phyloP scores from a whole-genome alignment of 2,113 vertebrate species.

The Corvus cornix region DNA sequence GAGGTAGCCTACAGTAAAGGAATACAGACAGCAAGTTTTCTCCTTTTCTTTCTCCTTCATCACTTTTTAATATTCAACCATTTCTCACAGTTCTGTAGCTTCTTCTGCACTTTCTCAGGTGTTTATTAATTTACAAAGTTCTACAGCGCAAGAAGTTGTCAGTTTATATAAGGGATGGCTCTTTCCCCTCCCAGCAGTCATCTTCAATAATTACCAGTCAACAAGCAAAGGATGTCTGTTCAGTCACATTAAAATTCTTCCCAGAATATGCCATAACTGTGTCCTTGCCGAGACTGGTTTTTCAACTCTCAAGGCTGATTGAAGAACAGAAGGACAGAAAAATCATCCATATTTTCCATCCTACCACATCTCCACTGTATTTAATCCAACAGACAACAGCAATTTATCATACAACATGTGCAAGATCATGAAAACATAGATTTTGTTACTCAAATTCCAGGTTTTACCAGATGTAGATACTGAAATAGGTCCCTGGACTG shows the following conservation, averaged over 20 bases:
- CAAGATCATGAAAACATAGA: fast-evolving
- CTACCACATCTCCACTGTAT: not conserved
- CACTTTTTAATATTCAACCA: not conserved
- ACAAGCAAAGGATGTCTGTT: not conserved
- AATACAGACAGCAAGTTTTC: not conserved
- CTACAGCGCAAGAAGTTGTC: not conserved
- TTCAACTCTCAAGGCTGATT: not conserved
- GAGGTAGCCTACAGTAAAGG: not conserved
- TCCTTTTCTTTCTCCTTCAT: not conserved
- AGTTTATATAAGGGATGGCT: not conserved
- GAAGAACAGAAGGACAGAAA: not conserved
- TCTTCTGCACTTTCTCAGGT: not conserved
- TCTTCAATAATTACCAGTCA: not conserved
- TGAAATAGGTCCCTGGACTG: not conserved
- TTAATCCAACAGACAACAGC: not conserved
- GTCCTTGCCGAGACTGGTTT: not conserved
- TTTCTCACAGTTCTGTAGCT: not conserved
- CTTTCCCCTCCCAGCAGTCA: not conserved
- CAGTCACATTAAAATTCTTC: not conserved
- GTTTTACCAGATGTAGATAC: not conserved
- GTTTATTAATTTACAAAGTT: not conserved
- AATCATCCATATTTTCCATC: not conserved
- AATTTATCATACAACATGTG: not conserved
- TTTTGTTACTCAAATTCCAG: not conserved
- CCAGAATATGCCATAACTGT: not conserved